phyloP scores from a whole-genome alignment of 2,888 invertebrate species.

The Heliconius ethilla region DNA sequence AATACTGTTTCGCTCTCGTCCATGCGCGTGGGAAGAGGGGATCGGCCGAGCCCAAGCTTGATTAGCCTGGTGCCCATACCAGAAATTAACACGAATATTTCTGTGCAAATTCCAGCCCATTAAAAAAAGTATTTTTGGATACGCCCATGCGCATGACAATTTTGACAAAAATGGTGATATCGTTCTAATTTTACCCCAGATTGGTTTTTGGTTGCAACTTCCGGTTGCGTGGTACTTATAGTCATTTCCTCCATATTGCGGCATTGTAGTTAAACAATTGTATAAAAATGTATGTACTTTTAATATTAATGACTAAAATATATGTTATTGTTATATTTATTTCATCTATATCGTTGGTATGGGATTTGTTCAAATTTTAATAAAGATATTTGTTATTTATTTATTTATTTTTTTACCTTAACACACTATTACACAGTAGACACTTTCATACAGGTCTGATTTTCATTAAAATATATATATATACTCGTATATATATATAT shows the following conservation, averaged over 20 bases:
- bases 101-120: too few relatives aligned
- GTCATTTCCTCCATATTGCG: background rate
- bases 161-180: too few relatives aligned
- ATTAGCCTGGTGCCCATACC: too few relatives aligned
- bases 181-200: too few relatives aligned
- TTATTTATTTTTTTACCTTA: background rate
- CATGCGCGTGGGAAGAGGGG: background rate
- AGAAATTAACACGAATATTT: too few relatives aligned
- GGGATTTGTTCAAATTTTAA: constrained; percentile 4
- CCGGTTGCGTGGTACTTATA: background rate
- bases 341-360: background rate
- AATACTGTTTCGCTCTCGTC: background rate
- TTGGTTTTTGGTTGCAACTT: too few relatives aligned
- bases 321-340: constrained; percentile 7
- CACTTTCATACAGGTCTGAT: background rate
- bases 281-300: background rate
- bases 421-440: too few relatives aligned
- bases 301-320: background rate
- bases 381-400: constrained; percentile 4
- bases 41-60: too few relatives aligned
- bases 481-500: too few relatives aligned
- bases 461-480: background rate
- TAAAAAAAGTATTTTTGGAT: too few relatives aligned
- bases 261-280: constrained; percentile 23
- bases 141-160: too few relatives aligned